Evolutionary conservation across 2,888 invertebrate genomes (phyloP).

Genomic region (Thymelicus lineola): DNA sequence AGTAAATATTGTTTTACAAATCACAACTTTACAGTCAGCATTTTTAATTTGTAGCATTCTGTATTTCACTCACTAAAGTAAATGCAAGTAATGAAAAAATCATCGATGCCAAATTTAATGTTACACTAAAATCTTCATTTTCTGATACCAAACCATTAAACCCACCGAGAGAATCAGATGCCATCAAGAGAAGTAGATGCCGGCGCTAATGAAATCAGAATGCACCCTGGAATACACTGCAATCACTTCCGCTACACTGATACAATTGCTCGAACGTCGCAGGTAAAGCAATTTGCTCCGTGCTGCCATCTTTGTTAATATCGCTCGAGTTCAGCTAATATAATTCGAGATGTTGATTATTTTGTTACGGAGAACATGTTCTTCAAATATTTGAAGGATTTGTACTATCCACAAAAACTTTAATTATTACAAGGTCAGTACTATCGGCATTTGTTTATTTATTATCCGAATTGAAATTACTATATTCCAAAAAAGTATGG

Average conservation of each 20-base stretch:
- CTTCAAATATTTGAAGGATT: too few relatives aligned
- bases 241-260: constrained; percentile 34
- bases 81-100: not conserved
- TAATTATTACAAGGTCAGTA: too few relatives aligned
- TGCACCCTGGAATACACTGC: constrained; percentile 36
- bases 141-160: not conserved
- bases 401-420: too few relatives aligned
- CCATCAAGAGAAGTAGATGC: not conserved
- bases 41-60: too few relatives aligned
- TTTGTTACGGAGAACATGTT: not conserved
- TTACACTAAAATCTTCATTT: not conserved
- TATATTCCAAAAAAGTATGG: too few relatives aligned
- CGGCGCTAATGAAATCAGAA: constrained; percentile 32
- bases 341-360: constrained; percentile 9
- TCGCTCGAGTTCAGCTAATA: constrained; percentile 48
- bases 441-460: too few relatives aligned
- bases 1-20: too few relatives aligned
- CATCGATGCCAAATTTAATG: not conserved
- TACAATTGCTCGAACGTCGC: constrained; percentile 41
- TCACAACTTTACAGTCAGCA: too few relatives aligned
- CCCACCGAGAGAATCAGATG: not conserved
- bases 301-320: constrained; percentile 45
- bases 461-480: too few relatives aligned
- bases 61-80: too few relatives aligned
- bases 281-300: constrained; percentile 46